These are phyloP conservation scores for Ceraclea dissimilis DNA, from an alignment of 2,888 invertebrate genomes.

Conservation along the genomic window DNA sequence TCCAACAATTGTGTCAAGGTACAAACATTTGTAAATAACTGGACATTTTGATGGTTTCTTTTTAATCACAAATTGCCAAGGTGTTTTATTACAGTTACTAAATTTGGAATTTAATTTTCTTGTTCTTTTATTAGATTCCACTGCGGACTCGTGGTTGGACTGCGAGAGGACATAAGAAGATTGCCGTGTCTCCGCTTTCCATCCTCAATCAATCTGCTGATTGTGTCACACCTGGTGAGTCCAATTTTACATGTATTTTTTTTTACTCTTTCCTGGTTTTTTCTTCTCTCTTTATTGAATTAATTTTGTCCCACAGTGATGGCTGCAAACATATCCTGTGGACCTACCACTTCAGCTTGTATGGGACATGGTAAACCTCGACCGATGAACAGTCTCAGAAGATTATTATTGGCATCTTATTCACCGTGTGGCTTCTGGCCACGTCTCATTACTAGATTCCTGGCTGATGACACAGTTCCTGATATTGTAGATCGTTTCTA, in stretches of 20 bases:
- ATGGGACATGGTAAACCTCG: slow-evolving; percentile 17
- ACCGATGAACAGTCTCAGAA: slow-evolving; percentile 50
- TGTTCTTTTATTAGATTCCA: slow-evolving; percentile 35
- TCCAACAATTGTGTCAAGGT: slow-evolving; percentile 22
- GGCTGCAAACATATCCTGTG: slow-evolving; percentile 21
- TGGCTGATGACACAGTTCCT: slow-evolving; percentile 81
- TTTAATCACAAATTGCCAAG: too few species aligned
- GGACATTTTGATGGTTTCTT: neutral
- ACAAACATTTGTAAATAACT: neutral
- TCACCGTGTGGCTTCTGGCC: slow-evolving; percentile 99
- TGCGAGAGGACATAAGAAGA: slow-evolving; percentile 48
- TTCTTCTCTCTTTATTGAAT: too few species aligned
- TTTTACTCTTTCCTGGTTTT: neutral
- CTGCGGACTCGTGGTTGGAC: slow-evolving; percentile 62
- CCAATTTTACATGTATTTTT: neutral
- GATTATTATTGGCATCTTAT: slow-evolving; percentile 89
- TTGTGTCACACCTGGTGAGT: slow-evolving; percentile 21
- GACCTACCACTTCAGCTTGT: slow-evolving; percentile 32
- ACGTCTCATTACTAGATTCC: slow-evolving; percentile 80
- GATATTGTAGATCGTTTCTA: slow-evolving; percentile 71
- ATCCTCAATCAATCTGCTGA: slow-evolving; percentile 34
- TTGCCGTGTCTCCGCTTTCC: slow-evolving; percentile 44
- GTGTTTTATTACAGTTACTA: too few species aligned
- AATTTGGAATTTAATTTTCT: too few species aligned
- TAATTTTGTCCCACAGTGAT: slow-evolving; percentile 10